These are phyloP conservation scores for Megatriorchis doriae DNA, from an alignment of 2,113 vertebrate genomes.

Conservation along the genomic window DNA sequence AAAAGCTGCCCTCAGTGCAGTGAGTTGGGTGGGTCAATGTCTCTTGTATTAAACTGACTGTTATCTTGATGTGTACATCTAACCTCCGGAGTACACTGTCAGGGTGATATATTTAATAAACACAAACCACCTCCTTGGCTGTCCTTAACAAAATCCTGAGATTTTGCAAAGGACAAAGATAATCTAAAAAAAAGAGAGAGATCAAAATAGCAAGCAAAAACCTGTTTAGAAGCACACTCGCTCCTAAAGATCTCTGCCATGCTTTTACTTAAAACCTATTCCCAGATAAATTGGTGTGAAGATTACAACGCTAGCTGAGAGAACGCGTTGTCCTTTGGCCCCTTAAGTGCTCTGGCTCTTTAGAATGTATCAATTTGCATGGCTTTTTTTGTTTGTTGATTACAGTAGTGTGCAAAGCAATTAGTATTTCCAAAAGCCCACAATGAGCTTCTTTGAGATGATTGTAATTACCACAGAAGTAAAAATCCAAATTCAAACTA, in stretches of 20 bases:
- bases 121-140: neutral
- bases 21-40: neutral
- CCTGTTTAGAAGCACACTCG: neutral
- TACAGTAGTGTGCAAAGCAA: neutral
- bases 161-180: neutral
- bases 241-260: neutral
- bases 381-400: neutral
- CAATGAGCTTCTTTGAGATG: neutral
- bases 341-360: neutral
- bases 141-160: neutral
- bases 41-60: neutral
- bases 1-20: neutral
- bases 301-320: neutral
- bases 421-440: neutral
- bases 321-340: neutral
- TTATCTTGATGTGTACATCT: neutral
- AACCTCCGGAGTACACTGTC: neutral
- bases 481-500: neutral
- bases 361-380: neutral
- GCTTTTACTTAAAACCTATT: neutral
- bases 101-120: neutral
- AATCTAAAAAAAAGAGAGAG: neutral
- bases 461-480: neutral
- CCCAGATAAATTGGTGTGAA: neutral
- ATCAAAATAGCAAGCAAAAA: neutral